Evolutionary conservation across 2,113 vertebrate genomes (phyloP).

Genomic region (Pterocles gutturalis): DNA sequence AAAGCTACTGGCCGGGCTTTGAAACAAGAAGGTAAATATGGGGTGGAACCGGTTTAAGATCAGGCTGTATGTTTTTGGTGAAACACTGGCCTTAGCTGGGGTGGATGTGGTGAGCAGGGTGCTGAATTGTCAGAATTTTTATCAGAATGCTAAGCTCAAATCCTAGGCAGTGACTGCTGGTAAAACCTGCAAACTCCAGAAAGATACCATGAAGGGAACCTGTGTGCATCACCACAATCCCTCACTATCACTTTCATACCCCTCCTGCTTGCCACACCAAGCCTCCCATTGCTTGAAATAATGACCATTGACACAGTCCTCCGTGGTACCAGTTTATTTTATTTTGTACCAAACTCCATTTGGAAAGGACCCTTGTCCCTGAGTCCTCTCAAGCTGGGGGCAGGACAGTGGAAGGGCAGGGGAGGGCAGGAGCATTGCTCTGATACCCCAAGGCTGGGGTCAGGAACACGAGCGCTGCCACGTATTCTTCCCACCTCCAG

Average conservation of each 20-base stretch:
- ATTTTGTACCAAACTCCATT: not conserved
- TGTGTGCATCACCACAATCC: rapidly evolving
- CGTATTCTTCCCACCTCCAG: not conserved
- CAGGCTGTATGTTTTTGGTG: not conserved
- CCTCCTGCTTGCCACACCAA: not conserved
- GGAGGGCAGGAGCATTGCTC: too few species aligned
- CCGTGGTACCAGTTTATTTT: not conserved
- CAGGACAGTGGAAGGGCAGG: too few species aligned
- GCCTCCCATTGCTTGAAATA: not conserved
- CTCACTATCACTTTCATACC: rapidly evolving
- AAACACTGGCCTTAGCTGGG: not conserved
- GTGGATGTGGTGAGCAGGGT: not conserved
- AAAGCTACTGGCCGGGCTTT: not conserved
- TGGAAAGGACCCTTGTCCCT: not conserved
- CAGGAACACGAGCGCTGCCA: too few species aligned
- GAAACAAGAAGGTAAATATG: not conserved
- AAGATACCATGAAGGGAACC: not conserved
- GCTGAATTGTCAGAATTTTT: not conserved
- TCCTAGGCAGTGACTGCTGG: not conserved
- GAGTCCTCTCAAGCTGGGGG: too few species aligned
- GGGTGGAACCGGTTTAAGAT: not conserved
- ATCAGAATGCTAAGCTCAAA: not conserved
- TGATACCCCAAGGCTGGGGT: too few species aligned
- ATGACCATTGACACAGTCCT: not conserved
- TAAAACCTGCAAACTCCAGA: not conserved